A percentile compares a stretch with the other conserved stretches of the same genome.
Evolutionary conservation across 2,888 invertebrate species (phyloP).

Genomic region (Eupithecia inturbata): DNA sequence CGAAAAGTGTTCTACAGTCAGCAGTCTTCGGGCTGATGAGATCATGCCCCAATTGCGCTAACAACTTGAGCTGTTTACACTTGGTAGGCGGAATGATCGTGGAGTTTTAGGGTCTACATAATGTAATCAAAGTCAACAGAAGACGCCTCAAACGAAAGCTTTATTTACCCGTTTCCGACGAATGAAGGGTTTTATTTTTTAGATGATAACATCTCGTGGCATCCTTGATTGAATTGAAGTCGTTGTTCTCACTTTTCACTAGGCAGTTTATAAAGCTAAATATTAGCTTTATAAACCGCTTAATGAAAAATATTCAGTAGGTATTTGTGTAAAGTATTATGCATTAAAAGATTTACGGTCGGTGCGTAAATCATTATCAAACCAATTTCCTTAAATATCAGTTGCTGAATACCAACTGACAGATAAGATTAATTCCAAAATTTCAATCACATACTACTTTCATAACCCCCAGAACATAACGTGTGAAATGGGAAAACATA

Average conservation of each 20-base stretch:
- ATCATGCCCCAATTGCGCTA: conserved; percentile 3
- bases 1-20: conserved; percentile 1
- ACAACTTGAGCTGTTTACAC: background rate
- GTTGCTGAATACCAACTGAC: background rate
- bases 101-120: conserved; percentile 4
- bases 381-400: background rate
- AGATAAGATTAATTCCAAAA: background rate
- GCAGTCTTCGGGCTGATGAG: conserved; percentile 1
- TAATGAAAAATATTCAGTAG: background rate
- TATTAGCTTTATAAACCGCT: background rate
- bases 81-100: conserved; percentile 2
- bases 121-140: conserved; percentile 7
- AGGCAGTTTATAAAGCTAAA: too few species aligned
- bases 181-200: background rate
- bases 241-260: too few species aligned
- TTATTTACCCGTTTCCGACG: conserved; percentile 4
- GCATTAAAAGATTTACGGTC: background rate
- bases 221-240: background rate
- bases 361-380: background rate
- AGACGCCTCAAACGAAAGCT: background rate
- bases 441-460: conserved; percentile 7
- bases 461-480: conserved; percentile 12
- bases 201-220: background rate
- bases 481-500: conserved; percentile 17
- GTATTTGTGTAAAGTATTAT: background rate